A percentile compares a stretch with the other conserved stretches of the same genome.
phyloP scores from a whole-genome alignment of 2,888 invertebrate species.

The Caenorhabditis imperialis region DNA sequence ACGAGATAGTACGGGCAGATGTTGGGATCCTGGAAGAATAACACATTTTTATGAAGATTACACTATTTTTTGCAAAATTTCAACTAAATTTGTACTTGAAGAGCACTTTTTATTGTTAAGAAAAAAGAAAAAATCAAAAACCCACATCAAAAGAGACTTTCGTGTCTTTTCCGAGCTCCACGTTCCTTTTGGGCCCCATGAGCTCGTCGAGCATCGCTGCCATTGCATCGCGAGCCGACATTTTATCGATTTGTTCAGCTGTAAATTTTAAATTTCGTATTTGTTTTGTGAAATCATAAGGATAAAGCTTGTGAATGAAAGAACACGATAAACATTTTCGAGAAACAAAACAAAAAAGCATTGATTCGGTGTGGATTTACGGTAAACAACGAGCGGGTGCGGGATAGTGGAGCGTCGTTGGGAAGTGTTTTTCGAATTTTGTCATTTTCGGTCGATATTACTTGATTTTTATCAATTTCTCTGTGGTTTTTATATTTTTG shows the following conservation, averaged over 20 bases:
- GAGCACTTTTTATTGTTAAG: too few relatives aligned
- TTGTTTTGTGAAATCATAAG: too few relatives aligned
- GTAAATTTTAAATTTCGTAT: too few relatives aligned
- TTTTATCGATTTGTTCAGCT: slow-evolving; percentile 11
- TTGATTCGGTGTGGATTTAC: slow-evolving; percentile 26
- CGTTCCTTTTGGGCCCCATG: slow-evolving; percentile 73
- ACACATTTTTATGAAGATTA: too few relatives aligned
- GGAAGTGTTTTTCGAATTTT: neutral
- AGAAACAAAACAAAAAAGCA: too few relatives aligned
- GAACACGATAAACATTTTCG: neutral
- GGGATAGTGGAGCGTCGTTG: slow-evolving; percentile 16
- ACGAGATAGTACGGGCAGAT: slow-evolving; percentile 96
- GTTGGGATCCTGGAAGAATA: slow-evolving; percentile 81
- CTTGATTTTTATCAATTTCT: neutral
- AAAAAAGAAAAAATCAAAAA: slow-evolving; percentile 5
- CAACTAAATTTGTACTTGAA: too few relatives aligned
- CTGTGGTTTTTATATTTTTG: neutral
- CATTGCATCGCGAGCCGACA: slow-evolving; percentile 69
- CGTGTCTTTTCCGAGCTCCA: slow-evolving; percentile 59
- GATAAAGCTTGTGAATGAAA: too few relatives aligned
- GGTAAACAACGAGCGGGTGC: slow-evolving; percentile 10
- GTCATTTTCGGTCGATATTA: neutral
- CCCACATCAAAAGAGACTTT: slow-evolving; percentile 59
- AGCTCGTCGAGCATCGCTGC: slow-evolving; percentile 75
- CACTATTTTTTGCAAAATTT: too few relatives aligned